Evolutionary conservation across 1,140 invertebrate species (phyloP).

Genomic region (Euura saliciscinereae): DNA sequence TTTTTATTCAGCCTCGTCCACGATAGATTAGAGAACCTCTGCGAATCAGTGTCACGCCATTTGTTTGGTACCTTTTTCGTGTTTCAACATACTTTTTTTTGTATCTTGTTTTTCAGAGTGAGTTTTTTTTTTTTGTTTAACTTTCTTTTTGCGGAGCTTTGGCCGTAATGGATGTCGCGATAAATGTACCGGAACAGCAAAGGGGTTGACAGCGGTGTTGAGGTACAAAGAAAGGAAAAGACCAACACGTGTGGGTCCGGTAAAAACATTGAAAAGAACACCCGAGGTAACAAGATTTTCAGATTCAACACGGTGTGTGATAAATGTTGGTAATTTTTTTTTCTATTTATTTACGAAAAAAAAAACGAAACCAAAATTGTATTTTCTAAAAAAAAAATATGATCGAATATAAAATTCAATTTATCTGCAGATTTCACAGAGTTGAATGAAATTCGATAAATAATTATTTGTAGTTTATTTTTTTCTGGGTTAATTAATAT

Average conservation of each 20-base stretch:
- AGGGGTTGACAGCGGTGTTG: not conserved
- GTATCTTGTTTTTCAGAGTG: not conserved
- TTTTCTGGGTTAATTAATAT: no score
- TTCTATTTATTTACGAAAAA: not conserved
- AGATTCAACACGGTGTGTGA: not conserved
- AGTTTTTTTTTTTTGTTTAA: no score
- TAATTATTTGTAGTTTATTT: no score
- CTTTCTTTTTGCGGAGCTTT: no score
- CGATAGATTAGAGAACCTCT: not conserved
- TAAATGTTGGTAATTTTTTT: not conserved
- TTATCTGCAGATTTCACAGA: no score
- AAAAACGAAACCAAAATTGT: not conserved
- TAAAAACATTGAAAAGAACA: not conserved
- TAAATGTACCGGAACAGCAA: slow-evolving; percentile 4
- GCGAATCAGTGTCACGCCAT: slow-evolving; percentile 1
- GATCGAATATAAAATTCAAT: no score
- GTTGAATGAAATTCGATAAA: no score
- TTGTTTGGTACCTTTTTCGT: not conserved
- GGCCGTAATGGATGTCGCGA: not conserved
- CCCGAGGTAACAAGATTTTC: not conserved
- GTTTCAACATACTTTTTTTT: not conserved
- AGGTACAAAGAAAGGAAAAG: not conserved
- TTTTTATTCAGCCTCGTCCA: no score
- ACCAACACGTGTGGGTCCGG: not conserved
- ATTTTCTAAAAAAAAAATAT: not conserved